Base-by-base conservation (phyloP, 2,797 vertebrate genomes). In the Sebastes minor region DNA sequence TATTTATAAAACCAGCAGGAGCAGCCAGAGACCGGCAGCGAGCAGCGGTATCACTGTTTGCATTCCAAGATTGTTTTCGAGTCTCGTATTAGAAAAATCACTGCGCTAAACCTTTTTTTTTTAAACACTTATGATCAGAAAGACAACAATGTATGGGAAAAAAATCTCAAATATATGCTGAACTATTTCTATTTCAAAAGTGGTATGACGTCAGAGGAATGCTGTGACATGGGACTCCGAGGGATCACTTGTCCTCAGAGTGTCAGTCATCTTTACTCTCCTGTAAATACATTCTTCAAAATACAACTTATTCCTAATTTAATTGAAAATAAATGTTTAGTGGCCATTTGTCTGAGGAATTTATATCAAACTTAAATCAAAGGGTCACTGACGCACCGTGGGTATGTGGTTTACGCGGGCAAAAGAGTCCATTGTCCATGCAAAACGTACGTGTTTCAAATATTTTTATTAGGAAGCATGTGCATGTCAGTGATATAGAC, bases 1-100 rank as follows among this genome's bases (percentile, higher is more conserved):
- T 93, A 93, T 93, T 92, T 86, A 89, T 93, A 94, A 49, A 49
- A 72, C 71, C 30, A 52, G 85, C 8, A 70, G 64, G 71, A 82
- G 85, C 70, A 61, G 85, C 30, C 71, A 78, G 64, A 57, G 56
- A 16, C 73, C 65, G 71, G 63, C 72, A 83, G 79, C 74, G 33
- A 63, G 81, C 46, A 62, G 77, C 3, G 3, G 42, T 60, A 35
- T 74, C 70, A 81, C 60, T 18, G 66, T 73, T 81, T 71, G 70
- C 55, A 78, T 83, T 82, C 74, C 63, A 72, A 69, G 64, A 78
- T 71, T 18, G 22, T 42, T 52, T 68, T 32, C 56, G 35, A 78
- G 27, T 42, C 61, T 68, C 67, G 23, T 18, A 32, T 85, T 13
- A 25, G 12, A 80, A 65, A 80, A n/a, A 30, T 66, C 27, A 28